Base-by-base conservation (phyloP, 2,797 vertebrate species). In the Distichodus sexfasciatus region DNA sequence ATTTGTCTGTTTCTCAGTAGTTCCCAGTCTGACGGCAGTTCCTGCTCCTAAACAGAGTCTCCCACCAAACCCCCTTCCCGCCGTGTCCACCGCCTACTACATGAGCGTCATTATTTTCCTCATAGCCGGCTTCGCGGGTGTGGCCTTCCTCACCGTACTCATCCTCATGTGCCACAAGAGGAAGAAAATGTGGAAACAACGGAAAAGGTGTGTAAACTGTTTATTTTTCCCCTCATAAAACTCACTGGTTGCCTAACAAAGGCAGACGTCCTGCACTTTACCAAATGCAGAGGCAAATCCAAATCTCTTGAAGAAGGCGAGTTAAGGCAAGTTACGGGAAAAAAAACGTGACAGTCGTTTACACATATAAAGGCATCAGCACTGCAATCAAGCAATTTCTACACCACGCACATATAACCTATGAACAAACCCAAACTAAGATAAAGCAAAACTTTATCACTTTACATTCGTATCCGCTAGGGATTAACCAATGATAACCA, bases 31-130 rank as follows among this genome's bases (percentile, higher is more conserved):
- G n/a, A 81, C 84, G 21, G 78, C 90, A 24, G 87, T 88, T 76
- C 82, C 86, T 0, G 77, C 86, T 71, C 86, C 91, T 73, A 91
- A 79, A 61, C 15, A 41, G 0, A n/a, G n/a, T n/a, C 17, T 44
- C 46, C 58, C 75, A 24, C 38, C 58, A 61, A 79, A 83, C 76
- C 83, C 72, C 1, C 86, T 77, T 0, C 83, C 80, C 21, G 62
- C 83, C 50, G 83, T 87, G 8, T 94, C 94, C 7, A 93, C 95
- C 0, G 88, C 93, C 0, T 93, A 95, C 84, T 95, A 95, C 70
- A 98, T 98, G 97, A 95, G 88, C 0, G 88, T 99, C 71, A 94
- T 99, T 11, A 89, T 98, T 64, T 91, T 94, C 0, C 79, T 95
- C 69, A 92, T 97, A 76, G 91, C 92, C 43, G 88, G 90, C 21